Percentiles rank a stretch among this genome's conserved stretches.
Evolutionary conservation across 2,888 invertebrate genomes (phyloP).

Genomic region (Seira sanloemensis): DNA sequence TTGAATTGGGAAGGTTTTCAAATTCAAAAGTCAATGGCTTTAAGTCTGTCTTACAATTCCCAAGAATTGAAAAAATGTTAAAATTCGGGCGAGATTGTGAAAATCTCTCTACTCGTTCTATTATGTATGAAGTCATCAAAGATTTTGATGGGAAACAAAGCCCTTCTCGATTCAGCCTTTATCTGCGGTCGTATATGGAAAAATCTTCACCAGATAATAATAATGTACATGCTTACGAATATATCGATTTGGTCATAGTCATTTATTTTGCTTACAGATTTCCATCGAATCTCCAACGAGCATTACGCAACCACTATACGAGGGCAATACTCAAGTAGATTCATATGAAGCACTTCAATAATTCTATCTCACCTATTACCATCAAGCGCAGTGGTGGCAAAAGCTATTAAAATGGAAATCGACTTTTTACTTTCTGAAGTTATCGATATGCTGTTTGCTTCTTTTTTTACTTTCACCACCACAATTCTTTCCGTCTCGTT

Average conservation of each 20-base stretch:
- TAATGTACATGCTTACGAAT: background rate
- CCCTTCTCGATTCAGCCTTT: too few species aligned
- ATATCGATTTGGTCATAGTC: background rate
- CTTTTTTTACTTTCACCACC: constrained; percentile 25
- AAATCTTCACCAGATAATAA: too few species aligned
- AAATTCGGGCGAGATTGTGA: too few species aligned
- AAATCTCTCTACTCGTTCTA: too few species aligned
- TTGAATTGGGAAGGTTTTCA: too few species aligned
- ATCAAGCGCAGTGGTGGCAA: background rate
- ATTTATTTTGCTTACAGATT: background rate
- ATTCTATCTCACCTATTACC: constrained; percentile 49
- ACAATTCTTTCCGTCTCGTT: background rate
- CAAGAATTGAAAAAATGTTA: too few species aligned
- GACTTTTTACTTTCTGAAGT: constrained; percentile 36
- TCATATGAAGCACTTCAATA: constrained; percentile 25
- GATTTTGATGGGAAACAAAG: too few species aligned
- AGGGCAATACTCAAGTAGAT: background rate
- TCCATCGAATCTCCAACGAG: background rate
- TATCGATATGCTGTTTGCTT: constrained; percentile 42
- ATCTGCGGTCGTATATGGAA: too few species aligned
- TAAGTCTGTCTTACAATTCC: too few species aligned
- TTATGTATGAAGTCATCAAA: too few species aligned
- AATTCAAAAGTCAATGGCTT: too few species aligned
- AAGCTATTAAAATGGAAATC: constrained; percentile 60
- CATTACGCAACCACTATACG: too few species aligned